Conservation (phyloP, 1,140 invertebrate species). For the Ips typographus region DNA sequence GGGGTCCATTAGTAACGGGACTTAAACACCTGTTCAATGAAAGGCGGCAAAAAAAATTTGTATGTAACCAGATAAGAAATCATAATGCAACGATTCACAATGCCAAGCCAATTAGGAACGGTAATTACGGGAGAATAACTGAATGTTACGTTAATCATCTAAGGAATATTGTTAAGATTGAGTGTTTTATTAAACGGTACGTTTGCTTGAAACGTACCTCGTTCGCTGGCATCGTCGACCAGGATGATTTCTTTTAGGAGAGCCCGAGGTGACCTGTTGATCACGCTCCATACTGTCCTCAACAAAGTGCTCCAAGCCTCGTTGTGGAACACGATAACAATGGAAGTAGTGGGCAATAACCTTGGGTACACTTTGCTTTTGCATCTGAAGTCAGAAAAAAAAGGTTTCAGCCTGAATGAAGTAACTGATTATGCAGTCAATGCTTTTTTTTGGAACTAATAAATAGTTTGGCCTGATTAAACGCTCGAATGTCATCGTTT, state of each 20-base stretch:
- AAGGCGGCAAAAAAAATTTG: too few species aligned
- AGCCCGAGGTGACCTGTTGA: constrained; percentile 84
- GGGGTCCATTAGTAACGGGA: background rate
- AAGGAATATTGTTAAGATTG: too few species aligned
- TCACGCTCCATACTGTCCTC: constrained; percentile 95
- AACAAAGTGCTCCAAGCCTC: constrained; percentile 96
- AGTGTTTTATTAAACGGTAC: too few species aligned
- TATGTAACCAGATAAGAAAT: too few species aligned
- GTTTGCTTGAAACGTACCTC: constrained; percentile 60
- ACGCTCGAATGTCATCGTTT: constrained; percentile 1
- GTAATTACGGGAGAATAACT: too few species aligned
- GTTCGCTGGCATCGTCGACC: constrained; percentile 94
- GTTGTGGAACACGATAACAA: constrained; percentile 97
- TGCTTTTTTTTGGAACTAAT: too few species aligned
- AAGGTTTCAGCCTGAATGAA: constrained; percentile 13
- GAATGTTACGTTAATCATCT: too few species aligned
- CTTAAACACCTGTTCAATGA: too few species aligned
- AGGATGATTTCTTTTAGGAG: constrained; percentile 93
- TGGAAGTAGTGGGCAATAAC: constrained; percentile 83
- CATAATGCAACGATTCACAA: too few species aligned
- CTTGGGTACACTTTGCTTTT: constrained; percentile 75
- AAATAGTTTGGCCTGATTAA: background rate
- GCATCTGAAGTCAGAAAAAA: constrained; percentile 60
- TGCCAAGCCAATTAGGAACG: too few species aligned
- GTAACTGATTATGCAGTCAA: background rate